phyloP scores from a whole-genome alignment of 2,888 invertebrate genomes.

The Lasioglossum pauxillum region DNA sequence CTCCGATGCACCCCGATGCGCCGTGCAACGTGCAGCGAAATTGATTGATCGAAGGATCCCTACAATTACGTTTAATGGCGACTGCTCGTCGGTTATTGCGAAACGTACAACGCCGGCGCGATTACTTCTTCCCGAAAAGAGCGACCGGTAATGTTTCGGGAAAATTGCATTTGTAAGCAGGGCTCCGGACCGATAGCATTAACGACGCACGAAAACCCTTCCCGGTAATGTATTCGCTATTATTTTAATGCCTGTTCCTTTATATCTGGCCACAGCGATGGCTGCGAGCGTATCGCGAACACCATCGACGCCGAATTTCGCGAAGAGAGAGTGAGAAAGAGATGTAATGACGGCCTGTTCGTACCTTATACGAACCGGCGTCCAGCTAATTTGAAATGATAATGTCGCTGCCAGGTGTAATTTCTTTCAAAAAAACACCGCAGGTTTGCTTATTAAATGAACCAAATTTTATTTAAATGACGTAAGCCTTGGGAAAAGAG shows the following conservation, averaged over 20 bases:
- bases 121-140: constrained; percentile 14
- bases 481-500: neutral
- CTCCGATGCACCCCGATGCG: constrained; percentile 15
- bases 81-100: constrained; percentile 31
- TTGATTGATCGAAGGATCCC: constrained; percentile 66
- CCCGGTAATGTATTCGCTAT: constrained; percentile 29
- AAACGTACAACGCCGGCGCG: constrained; percentile 29
- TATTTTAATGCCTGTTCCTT: constrained; percentile 17
- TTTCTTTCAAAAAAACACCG: neutral
- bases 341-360: neutral
- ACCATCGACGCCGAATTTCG: neutral
- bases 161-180: constrained; percentile 31
- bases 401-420: neutral
- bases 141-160: constrained; percentile 22
- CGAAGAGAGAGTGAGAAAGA: neutral
- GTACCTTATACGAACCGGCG: neutral
- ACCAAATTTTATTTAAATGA: neutral
- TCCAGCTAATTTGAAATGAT: neutral
- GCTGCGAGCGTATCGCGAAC: neutral
- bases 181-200: constrained; percentile 5
- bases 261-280: constrained; percentile 5
- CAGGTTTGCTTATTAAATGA: neutral
- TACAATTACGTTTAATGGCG: constrained; percentile 59
- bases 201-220: constrained; percentile 18
- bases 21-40: constrained; percentile 44